phyloP scores from a whole-genome alignment of 2,113 vertebrate species.

The Microtus ochrogaster region DNA sequence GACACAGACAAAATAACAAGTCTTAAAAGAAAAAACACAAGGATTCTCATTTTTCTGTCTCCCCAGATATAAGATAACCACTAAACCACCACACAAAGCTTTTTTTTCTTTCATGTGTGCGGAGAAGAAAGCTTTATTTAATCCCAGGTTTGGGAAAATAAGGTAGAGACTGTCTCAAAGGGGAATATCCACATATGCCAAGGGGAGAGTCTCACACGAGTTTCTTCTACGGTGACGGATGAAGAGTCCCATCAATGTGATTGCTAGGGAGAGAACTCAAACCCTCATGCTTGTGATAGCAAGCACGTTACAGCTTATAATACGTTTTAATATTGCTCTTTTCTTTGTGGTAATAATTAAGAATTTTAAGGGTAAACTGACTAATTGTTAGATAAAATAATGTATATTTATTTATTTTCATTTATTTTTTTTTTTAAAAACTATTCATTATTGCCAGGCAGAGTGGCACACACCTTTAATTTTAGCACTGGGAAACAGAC shows the following conservation, averaged over 20 bases:
- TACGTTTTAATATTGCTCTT: slow-evolving; percentile 12
- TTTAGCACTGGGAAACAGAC: neutral
- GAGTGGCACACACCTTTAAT: neutral
- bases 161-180: neutral
- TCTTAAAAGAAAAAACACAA: neutral
- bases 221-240: neutral
- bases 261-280: neutral
- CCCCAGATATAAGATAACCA: neutral
- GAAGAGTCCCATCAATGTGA: no score
- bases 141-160: neutral
- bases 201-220: neutral
- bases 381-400: neutral
- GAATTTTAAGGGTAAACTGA: neutral
- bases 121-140: neutral
- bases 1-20: neutral
- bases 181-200: neutral
- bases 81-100: neutral
- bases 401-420: neutral
- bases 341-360: slow-evolving; percentile 16
- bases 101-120: neutral
- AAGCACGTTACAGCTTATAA: neutral
- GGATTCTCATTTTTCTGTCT: neutral
- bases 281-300: no score
- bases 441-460: neutral
- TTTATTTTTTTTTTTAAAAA: neutral